A percentile compares a stretch with the other conserved stretches of the same genome.
These are phyloP conservation scores for Lutjanus campechanus DNA, from an alignment of 2,797 vertebrate genomes.

Conservation along the genomic window DNA sequence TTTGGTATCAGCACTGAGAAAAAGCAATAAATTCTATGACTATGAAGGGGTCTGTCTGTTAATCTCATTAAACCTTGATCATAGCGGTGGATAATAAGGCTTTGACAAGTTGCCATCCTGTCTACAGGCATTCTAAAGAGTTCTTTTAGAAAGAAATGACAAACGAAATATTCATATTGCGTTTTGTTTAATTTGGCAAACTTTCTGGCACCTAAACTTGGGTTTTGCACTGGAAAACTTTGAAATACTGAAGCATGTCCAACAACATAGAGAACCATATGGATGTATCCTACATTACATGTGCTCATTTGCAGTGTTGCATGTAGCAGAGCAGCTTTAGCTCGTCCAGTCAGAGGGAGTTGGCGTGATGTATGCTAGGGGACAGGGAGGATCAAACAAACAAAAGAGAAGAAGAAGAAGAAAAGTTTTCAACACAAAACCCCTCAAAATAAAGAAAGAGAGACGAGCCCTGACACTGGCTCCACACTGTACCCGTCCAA, in stretches of 20 bases:
- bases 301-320: conserved; percentile 34
- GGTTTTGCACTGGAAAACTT: neutral
- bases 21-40: too few species aligned
- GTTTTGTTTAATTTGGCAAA: too few species aligned
- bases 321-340: conserved; percentile 1
- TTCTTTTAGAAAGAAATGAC: too few species aligned
- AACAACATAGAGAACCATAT: neutral
- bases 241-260: neutral
- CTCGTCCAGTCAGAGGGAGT: conserved; percentile 40
- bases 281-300: neutral
- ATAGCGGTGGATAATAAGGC: too few species aligned
- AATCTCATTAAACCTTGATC: too few species aligned
- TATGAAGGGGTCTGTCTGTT: too few species aligned
- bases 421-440: conserved; percentile 64
- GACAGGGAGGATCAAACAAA: conserved; percentile 65
- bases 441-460: conserved; percentile 45
- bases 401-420: conserved; percentile 35
- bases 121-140: neutral
- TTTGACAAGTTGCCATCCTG: too few species aligned
- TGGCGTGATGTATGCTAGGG: conserved; percentile 38
- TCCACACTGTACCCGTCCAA: conserved; percentile 67
- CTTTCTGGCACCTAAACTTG: too few species aligned
- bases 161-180: too few species aligned
- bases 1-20: too few species aligned
- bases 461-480: conserved; percentile 53